Evolutionary conservation across 2,797 vertebrate species (phyloP).

Genomic region (Pampus argenteus): DNA sequence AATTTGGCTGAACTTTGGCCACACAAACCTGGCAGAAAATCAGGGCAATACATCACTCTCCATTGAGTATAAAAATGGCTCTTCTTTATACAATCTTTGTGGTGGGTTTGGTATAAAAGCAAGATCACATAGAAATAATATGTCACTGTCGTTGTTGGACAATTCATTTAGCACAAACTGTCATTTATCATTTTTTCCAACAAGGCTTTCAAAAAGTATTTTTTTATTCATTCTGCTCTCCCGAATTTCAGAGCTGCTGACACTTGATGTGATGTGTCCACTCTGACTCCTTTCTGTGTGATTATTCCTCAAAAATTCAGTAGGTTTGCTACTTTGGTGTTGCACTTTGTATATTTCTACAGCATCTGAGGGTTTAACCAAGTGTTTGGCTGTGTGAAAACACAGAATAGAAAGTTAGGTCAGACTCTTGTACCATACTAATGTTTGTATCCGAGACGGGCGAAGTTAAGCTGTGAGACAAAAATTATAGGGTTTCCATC

Average conservation of each 20-base stretch:
- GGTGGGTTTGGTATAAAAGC: not conserved
- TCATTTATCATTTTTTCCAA: slow-evolving; percentile 19
- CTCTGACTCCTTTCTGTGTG: slow-evolving; percentile 29
- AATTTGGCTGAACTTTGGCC: not conserved
- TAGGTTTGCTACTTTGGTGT: slow-evolving; percentile 45
- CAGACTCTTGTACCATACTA: slow-evolving; percentile 8
- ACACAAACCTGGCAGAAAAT: not conserved
- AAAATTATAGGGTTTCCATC: slow-evolving; percentile 5
- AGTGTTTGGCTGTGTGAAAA: slow-evolving; percentile 40
- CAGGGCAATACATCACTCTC: not conserved
- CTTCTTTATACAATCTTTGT: not conserved
- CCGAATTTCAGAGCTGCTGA: slow-evolving; percentile 39
- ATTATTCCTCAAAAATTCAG: slow-evolving; percentile 67
- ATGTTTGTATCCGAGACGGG: not conserved
- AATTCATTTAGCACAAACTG: slow-evolving; percentile 6
- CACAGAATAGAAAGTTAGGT: slow-evolving; percentile 38
- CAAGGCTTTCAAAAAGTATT: slow-evolving; percentile 10
- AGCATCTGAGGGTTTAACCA: slow-evolving; percentile 21
- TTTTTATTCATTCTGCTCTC: slow-evolving; percentile 9
- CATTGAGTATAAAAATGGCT: not conserved
- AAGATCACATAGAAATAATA: not conserved
- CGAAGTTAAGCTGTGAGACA: slow-evolving; percentile 8
- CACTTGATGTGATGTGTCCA: slow-evolving; percentile 29
- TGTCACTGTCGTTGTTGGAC: slow-evolving; percentile 1
- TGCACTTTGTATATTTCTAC: slow-evolving; percentile 49